Conservation (phyloP, 2,888 invertebrate species). For the Rhamphomyia laevipes region DNA sequence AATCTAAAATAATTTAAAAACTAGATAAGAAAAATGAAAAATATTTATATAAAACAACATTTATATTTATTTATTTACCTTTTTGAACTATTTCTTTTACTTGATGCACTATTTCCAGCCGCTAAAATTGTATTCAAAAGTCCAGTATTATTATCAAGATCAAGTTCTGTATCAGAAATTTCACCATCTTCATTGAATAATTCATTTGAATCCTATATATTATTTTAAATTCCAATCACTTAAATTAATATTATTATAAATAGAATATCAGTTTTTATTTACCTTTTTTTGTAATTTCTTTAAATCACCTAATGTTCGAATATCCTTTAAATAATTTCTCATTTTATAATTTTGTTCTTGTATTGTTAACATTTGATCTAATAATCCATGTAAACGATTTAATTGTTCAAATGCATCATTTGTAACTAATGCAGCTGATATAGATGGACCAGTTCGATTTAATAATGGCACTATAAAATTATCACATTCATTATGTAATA, state of each 20-base stretch:
- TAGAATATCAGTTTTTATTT: too few relatives aligned
- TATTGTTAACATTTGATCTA: constrained; percentile 63
- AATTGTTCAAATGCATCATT: constrained; percentile 64
- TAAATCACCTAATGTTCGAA: constrained; percentile 57
- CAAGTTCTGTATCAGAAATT: constrained; percentile 45
- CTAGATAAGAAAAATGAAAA: constrained; percentile 7
- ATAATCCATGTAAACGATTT: constrained; percentile 61
- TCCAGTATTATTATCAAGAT: constrained; percentile 46
- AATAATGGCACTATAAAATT: constrained; percentile 37
- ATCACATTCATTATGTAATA: constrained; percentile 29
- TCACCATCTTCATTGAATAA: constrained; percentile 23
- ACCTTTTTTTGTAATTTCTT: constrained; percentile 45
- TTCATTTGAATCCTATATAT: constrained; percentile 11
- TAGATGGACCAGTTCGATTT: constrained; percentile 43
- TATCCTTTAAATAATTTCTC: constrained; percentile 54
- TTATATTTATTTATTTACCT: too few relatives aligned
- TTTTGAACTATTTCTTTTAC: constrained; percentile 40
- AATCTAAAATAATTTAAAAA: too few relatives aligned
- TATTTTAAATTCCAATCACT: constrained; percentile 8
- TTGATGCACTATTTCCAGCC: constrained; percentile 40
- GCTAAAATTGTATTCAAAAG: constrained; percentile 52
- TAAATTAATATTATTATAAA: constrained; percentile 7
- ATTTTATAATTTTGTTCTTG: constrained; percentile 60
- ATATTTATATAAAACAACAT: background rate
- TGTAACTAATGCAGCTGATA: constrained; percentile 45